phyloP scores from a whole-genome alignment of 2,113 vertebrate genomes.

The Campylomormyrus numenius region DNA sequence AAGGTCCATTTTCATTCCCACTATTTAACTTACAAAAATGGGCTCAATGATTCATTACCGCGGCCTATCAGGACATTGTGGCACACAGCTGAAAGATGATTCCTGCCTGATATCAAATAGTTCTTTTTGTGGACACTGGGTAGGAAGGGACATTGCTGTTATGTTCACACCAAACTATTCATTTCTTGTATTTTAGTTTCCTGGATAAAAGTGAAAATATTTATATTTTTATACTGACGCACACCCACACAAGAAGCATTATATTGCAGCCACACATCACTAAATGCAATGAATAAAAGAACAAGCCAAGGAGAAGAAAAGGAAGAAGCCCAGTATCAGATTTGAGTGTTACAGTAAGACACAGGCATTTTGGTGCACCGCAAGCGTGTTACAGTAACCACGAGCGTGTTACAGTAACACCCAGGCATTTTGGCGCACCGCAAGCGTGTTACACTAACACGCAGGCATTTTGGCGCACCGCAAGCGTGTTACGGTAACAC shows the following conservation, averaged over 20 bases:
- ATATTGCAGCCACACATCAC: background rate
- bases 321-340: background rate
- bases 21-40: constrained; percentile 63
- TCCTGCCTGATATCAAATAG: background rate
- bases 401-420: background rate
- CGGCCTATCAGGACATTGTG: constrained; percentile 46
- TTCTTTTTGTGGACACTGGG: background rate
- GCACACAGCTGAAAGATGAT: constrained; percentile 47
- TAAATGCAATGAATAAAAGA: background rate
- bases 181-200: background rate
- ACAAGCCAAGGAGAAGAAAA: background rate
- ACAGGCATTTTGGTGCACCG: background rate
- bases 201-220: background rate
- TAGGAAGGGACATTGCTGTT: background rate
- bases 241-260: background rate
- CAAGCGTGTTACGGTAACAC: background rate
- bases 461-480: background rate
- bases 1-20: constrained; percentile 62
- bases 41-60: constrained; percentile 58
- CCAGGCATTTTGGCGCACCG: background rate
- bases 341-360: background rate
- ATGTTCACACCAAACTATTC: background rate
- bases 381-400: background rate
- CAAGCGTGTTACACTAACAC: background rate
- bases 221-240: background rate